Conservation (phyloP, 2,113 vertebrate species). For the Patagioenas fasciata region DNA sequence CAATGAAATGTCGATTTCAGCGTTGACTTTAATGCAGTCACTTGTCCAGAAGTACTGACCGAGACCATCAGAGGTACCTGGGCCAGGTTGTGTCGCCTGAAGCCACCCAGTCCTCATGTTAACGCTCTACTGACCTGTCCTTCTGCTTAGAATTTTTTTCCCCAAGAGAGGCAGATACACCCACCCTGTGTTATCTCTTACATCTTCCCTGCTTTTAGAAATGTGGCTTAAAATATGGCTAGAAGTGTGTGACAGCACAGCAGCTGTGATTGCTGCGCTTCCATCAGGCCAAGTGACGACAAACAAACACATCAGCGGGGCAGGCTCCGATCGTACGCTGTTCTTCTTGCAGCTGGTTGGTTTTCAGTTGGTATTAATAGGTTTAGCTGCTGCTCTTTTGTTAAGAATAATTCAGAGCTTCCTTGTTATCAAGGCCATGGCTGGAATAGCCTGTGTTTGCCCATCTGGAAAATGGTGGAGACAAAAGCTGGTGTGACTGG, state of each 20-base stretch:
- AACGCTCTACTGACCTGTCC: neutral
- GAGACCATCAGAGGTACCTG: neutral
- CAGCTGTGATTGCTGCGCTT: accelerated
- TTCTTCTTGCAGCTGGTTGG: neutral
- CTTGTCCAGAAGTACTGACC: neutral
- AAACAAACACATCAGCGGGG: neutral
- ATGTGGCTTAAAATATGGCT: accelerated
- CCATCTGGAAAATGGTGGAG: constrained; percentile 24
- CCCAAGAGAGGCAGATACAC: neutral
- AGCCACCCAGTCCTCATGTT: neutral
- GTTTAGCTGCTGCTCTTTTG: constrained; percentile 41
- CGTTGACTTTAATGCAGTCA: neutral
- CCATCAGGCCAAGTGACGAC: neutral
- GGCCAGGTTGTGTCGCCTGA: neutral
- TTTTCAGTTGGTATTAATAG: constrained; percentile 1
- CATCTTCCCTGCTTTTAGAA: accelerated
- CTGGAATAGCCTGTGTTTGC: constrained; percentile 21
- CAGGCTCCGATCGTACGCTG: neutral
- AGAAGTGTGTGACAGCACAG: accelerated
- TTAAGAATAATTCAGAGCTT: constrained; percentile 48
- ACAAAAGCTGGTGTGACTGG: constrained; percentile 34
- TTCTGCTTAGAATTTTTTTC: neutral
- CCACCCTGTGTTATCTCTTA: accelerated
- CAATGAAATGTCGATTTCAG: accelerated
- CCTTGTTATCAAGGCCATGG: neutral